Conservation (phyloP, 2,113 vertebrate genomes). For the Caranx melampygus region DNA sequence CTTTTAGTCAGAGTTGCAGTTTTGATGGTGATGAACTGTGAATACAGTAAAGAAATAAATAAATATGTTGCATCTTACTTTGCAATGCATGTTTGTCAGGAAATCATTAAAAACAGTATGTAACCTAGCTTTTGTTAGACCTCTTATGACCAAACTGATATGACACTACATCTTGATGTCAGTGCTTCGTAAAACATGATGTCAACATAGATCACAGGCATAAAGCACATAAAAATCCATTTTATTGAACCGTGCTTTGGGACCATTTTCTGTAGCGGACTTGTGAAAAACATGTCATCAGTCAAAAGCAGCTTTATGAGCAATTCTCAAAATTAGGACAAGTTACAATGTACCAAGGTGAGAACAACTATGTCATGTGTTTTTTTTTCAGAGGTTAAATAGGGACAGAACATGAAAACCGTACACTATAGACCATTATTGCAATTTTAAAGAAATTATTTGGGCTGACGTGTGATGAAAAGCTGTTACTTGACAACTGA, state of each 20-base stretch:
- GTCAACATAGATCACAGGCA: background rate
- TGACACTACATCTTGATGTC: no score
- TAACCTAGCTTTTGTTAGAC: background rate
- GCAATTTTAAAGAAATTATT: constrained; percentile 4
- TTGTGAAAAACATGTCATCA: background rate
- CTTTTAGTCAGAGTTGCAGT: background rate
- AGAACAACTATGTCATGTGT: background rate
- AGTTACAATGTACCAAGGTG: no score
- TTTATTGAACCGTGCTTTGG: background rate
- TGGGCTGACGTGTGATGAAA: constrained; percentile 21
- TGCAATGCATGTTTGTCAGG: background rate
- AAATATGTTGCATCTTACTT: background rate
- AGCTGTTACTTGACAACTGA: constrained; percentile 34
- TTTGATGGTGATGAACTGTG: background rate
- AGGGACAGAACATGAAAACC: background rate
- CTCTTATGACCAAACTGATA: background rate
- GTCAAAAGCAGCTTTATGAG: background rate
- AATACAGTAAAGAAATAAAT: background rate
- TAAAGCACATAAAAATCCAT: background rate
- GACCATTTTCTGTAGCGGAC: background rate
- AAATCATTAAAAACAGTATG: background rate
- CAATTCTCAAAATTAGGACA: background rate
- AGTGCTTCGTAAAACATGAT: background rate
- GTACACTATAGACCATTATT: background rate
- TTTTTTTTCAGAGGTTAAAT: background rate